These are phyloP conservation scores for Empidonax traillii DNA, from an alignment of 2,113 vertebrate genomes.

Conservation along the genomic window DNA sequence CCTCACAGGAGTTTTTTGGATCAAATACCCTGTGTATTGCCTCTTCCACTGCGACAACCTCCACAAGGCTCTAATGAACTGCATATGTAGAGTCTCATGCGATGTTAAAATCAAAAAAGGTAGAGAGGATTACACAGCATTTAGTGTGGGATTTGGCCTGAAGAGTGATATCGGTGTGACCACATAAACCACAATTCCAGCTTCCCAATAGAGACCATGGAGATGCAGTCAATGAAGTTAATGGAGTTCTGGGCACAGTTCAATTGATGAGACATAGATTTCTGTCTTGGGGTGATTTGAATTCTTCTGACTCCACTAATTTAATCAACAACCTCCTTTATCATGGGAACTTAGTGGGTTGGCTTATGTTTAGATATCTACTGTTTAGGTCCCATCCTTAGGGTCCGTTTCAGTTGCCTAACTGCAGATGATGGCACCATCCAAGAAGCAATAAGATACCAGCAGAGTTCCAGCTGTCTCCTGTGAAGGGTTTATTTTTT, in stretches of 20 bases:
- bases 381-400: not conserved
- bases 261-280: not conserved
- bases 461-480: not conserved
- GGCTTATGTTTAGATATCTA: not conserved
- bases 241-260: not conserved
- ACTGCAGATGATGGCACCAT: not conserved
- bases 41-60: not conserved
- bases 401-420: not conserved
- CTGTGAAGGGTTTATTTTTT: not conserved
- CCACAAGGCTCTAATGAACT: not conserved
- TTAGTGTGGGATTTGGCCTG: not conserved
- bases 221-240: not conserved
- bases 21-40: not conserved
- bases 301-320: not conserved
- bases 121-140: not conserved
- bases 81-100: not conserved
- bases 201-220: not conserved
- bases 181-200: not conserved
- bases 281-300: not conserved
- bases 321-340: not conserved
- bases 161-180: not conserved
- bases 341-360: not conserved
- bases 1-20: not conserved
- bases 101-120: not conserved
- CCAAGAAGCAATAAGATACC: not conserved